Percentiles rank a stretch among this genome's conserved stretches.
phyloP scores from a whole-genome alignment of 64 coral and sea anemone species.

The Actinia tenebrosa region DNA sequence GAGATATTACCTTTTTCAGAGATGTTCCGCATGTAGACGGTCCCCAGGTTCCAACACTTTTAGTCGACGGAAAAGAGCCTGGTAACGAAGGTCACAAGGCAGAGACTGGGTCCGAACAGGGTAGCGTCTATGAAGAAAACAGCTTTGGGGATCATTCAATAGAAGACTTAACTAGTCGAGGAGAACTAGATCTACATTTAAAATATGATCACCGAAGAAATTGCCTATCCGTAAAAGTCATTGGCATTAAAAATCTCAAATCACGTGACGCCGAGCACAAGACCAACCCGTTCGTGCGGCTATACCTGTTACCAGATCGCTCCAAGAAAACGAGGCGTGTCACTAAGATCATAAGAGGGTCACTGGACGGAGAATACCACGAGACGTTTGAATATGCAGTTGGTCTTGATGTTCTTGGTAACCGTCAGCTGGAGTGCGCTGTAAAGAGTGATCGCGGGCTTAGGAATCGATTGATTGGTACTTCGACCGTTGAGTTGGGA shows the following conservation, averaged over 20 bases:
- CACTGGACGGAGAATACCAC: slow-evolving; percentile 45
- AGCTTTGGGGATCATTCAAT: slow-evolving; percentile 49
- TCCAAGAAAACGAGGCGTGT: slow-evolving; percentile 82
- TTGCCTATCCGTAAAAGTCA: slow-evolving; percentile 53
- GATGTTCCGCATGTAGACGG: neutral
- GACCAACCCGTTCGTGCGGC: slow-evolving; percentile 82
- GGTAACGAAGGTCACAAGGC: neutral
- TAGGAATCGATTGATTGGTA: slow-evolving; percentile 70
- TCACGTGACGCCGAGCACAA: slow-evolving; percentile 63
- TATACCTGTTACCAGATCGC: slow-evolving; percentile 84
- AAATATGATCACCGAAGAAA: slow-evolving; percentile 72
- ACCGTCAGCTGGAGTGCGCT: slow-evolving; percentile 57
- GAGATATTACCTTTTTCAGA: neutral
- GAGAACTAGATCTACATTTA: slow-evolving; percentile 59
- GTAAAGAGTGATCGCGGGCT: slow-evolving; percentile 68
- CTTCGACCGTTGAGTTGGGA: slow-evolving; percentile 43
- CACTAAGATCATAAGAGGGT: slow-evolving; percentile 36
- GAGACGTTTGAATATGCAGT: slow-evolving; percentile 78
- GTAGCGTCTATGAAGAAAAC: slow-evolving; percentile 72
- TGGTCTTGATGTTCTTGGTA: slow-evolving; percentile 67
- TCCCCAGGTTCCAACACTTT: neutral
- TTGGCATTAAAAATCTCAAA: slow-evolving; percentile 48
- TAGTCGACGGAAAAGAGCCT: slow-evolving; percentile 10
- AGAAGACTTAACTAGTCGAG: slow-evolving; percentile 64
- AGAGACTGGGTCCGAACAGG: slow-evolving; percentile 58